Percentiles rank a stretch among this genome's conserved stretches.
Evolutionary conservation across 1,140 invertebrate genomes (phyloP).

Genomic region (Bombus polaris): DNA sequence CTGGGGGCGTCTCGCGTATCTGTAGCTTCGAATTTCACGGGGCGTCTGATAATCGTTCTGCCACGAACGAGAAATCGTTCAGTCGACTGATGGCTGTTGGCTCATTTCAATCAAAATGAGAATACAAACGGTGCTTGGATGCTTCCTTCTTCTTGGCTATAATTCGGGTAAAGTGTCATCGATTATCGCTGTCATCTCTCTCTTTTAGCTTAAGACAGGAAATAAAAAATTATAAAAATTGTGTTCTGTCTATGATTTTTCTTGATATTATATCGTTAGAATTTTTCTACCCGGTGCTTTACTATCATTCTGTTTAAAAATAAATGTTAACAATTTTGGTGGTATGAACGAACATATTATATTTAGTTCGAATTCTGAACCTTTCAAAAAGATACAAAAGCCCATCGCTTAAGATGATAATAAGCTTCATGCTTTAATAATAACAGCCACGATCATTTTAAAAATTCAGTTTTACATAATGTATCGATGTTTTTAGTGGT

Average conservation of each 20-base stretch:
- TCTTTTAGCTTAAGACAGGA: neutral
- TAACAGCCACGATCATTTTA: too few species aligned
- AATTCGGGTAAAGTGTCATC: slow-evolving; percentile 49
- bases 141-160: slow-evolving; percentile 24
- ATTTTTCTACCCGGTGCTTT: too few species aligned
- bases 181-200: neutral
- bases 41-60: slow-evolving; percentile 45
- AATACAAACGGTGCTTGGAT: slow-evolving; percentile 40
- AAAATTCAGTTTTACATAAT: too few species aligned
- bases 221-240: neutral
- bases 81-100: slow-evolving; percentile 51
- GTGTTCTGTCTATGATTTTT: neutral
- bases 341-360: too few species aligned
- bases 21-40: slow-evolving; percentile 53
- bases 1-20: slow-evolving; percentile 59
- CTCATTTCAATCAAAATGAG: slow-evolving; percentile 53
- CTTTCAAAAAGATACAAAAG: too few species aligned
- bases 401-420: too few species aligned
- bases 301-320: too few species aligned
- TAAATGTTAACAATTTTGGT: too few species aligned
- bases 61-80: slow-evolving; percentile 20
- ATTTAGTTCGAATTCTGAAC: too few species aligned
- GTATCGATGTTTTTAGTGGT: too few species aligned
- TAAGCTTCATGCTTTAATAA: too few species aligned
- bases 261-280: too few species aligned